phyloP scores from a whole-genome alignment of 2,888 invertebrate species.

The Platynereis dumerilii region DNA sequence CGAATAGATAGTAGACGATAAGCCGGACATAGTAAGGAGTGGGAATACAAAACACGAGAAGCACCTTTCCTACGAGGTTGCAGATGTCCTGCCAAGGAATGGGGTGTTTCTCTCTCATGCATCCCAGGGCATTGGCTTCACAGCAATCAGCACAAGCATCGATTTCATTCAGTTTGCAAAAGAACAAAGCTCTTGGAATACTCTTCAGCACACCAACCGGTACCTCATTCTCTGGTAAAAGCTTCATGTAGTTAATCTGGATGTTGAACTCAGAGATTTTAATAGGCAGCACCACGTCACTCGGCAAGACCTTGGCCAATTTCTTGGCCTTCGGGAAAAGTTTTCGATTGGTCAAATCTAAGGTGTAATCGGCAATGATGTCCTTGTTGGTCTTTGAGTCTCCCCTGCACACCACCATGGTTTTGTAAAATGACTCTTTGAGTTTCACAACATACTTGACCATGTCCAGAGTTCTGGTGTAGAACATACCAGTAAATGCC shows the following conservation, averaged over 20 bases:
- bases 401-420: slow-evolving; percentile 20
- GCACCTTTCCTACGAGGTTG: slow-evolving; percentile 42
- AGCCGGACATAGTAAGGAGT: slow-evolving; percentile 54
- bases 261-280: slow-evolving; percentile 33
- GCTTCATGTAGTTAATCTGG: slow-evolving; percentile 34
- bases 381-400: not conserved
- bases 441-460: slow-evolving; percentile 46
- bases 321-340: slow-evolving; percentile 26
- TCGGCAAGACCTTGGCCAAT: slow-evolving; percentile 28
- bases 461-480: slow-evolving; percentile 27
- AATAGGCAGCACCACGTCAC: slow-evolving; percentile 30
- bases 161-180: slow-evolving; percentile 34
- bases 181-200: slow-evolving; percentile 30
- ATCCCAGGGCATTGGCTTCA: slow-evolving; percentile 43
- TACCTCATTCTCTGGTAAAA: slow-evolving; percentile 34
- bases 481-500: slow-evolving; percentile 47
- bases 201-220: slow-evolving; percentile 34
- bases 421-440: slow-evolving; percentile 37
- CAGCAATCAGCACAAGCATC: slow-evolving; percentile 36
- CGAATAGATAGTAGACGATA: slow-evolving; percentile 52
- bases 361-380: slow-evolving; percentile 17
- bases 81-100: slow-evolving; percentile 31
- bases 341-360: slow-evolving; percentile 27
- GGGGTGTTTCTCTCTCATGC: slow-evolving; percentile 12
- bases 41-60: slow-evolving; percentile 49